phyloP scores from a whole-genome alignment of 2,113 vertebrate genomes.

The Columba livia region DNA sequence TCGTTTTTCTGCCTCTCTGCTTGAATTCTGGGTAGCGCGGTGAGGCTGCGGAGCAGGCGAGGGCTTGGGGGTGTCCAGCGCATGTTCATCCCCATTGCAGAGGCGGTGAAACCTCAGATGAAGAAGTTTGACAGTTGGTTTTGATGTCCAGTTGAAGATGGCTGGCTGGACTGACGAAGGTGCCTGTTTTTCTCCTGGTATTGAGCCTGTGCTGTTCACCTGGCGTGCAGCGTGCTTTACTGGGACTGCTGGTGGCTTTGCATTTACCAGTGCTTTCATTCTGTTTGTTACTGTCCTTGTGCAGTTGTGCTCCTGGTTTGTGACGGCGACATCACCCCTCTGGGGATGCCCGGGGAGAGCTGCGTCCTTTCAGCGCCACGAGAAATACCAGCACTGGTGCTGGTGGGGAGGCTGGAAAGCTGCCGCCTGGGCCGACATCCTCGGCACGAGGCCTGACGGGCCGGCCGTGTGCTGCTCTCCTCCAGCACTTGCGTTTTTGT shows the following conservation, averaged over 20 bases:
- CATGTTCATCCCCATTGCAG: accelerated
- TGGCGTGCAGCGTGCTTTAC: accelerated
- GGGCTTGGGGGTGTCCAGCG: background rate
- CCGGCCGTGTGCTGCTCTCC: background rate
- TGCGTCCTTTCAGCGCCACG: accelerated
- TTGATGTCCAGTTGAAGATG: background rate
- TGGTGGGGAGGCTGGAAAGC: background rate
- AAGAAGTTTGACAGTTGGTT: background rate
- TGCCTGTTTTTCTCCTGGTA: background rate
- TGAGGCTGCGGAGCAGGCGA: background rate
- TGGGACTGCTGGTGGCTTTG: background rate
- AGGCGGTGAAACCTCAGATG: background rate
- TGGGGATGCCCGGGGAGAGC: too few species aligned
- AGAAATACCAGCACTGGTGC: accelerated
- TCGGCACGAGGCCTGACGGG: background rate
- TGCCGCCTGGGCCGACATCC: accelerated
- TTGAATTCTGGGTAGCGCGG: background rate
- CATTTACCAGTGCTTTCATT: background rate
- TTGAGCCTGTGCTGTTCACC: accelerated
- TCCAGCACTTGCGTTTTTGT: accelerated
- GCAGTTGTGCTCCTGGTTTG: background rate
- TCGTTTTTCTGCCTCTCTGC: background rate
- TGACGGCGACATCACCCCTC: background rate
- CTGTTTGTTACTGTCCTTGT: background rate
- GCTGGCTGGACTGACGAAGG: background rate